Percentiles rank a stretch among this genome's conserved stretches.
These are phyloP conservation scores for Lasioglossum morio DNA, from an alignment of 2,888 invertebrate species.

Conservation along the genomic window DNA sequence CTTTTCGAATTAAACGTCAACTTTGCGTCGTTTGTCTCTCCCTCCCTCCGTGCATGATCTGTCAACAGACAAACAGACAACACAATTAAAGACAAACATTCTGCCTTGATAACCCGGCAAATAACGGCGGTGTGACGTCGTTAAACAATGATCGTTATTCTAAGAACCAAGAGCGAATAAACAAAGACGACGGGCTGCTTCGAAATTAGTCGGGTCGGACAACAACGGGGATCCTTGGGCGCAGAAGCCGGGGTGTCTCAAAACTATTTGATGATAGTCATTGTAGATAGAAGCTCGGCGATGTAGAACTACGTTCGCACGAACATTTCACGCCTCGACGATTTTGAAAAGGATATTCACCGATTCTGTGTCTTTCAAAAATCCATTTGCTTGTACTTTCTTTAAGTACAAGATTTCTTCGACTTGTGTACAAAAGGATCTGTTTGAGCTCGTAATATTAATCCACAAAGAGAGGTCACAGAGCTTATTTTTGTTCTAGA, in stretches of 20 bases:
- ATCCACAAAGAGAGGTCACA: no score
- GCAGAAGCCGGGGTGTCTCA: not conserved
- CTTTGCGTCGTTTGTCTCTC: not conserved
- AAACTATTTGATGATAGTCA: conserved; percentile 49
- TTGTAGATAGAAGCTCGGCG: conserved; percentile 14
- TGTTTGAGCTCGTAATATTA: no score
- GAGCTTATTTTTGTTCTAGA: no score
- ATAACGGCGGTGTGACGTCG: not conserved
- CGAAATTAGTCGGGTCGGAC: conserved; percentile 20
- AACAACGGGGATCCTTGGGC: conserved; percentile 12
- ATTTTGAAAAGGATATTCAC: not conserved
- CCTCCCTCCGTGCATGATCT: no score
- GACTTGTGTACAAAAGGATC: no score
- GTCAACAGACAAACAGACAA: not conserved
- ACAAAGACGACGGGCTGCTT: conserved; percentile 5
- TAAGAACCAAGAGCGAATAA: conserved; percentile 35
- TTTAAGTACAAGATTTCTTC: no score
- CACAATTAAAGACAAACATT: not conserved
- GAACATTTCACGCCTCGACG: not conserved
- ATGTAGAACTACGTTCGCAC: not conserved
- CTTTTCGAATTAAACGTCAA: conserved; percentile 18
- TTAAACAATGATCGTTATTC: not conserved
- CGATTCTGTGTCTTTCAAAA: no score
- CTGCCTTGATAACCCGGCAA: not conserved
- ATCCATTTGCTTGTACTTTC: no score